phyloP scores from a whole-genome alignment of 1,140 invertebrate species.

The Coptotermes formosanus region DNA sequence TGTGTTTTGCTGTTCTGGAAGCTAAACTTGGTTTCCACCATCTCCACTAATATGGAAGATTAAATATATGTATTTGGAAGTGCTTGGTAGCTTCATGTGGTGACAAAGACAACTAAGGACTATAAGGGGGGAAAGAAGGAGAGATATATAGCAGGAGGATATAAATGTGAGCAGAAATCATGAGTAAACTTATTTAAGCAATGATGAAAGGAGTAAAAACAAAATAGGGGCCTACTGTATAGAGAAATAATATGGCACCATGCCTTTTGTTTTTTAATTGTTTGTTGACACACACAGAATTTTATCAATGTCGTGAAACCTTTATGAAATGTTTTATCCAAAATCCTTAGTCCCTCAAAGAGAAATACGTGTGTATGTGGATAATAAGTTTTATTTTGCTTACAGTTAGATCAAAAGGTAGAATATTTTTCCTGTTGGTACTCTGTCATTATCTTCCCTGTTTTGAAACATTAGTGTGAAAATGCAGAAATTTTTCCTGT shows the following conservation, averaged over 20 bases:
- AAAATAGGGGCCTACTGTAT: slow-evolving; percentile 30
- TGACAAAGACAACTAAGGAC: slow-evolving; percentile 1
- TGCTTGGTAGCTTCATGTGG: background rate
- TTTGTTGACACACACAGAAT: slow-evolving; percentile 26
- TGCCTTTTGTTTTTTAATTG: slow-evolving; percentile 28
- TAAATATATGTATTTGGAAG: background rate
- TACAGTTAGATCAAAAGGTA: background rate
- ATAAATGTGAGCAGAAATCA: slow-evolving; percentile 15
- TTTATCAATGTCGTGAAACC: slow-evolving; percentile 29
- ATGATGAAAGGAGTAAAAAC: slow-evolving; percentile 13
- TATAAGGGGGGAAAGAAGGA: background rate
- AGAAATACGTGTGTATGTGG: slow-evolving; percentile 22
- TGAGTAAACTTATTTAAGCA: slow-evolving; percentile 23
- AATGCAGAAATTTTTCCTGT: background rate
- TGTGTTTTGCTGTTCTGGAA: background rate
- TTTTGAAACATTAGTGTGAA: background rate
- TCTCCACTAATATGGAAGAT: background rate
- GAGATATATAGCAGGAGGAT: slow-evolving; percentile 2
- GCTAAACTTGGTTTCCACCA: background rate
- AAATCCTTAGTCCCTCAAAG: slow-evolving; percentile 24
- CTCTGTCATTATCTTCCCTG: background rate
- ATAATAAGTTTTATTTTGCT: slow-evolving; percentile 21
- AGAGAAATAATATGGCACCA: slow-evolving; percentile 31
- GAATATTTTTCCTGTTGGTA: background rate
- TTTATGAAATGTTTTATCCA: slow-evolving; percentile 22